phyloP scores from a whole-genome alignment of 2,113 vertebrate species.

The Amia ocellicauda region DNA sequence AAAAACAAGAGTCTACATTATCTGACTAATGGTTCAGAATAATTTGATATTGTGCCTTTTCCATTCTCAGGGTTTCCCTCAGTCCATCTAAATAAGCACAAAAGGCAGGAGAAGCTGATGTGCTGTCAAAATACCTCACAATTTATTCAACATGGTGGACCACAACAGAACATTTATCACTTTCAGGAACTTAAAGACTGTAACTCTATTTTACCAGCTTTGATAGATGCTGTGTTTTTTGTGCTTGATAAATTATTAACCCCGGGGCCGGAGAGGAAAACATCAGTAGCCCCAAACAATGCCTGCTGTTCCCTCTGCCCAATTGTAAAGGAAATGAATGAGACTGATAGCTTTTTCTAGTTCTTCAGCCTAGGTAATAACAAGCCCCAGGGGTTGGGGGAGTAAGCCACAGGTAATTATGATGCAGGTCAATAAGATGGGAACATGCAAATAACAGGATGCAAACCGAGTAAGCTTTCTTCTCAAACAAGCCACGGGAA shows the following conservation, averaged over 20 bases:
- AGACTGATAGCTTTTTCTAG: neutral
- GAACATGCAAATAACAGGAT: neutral
- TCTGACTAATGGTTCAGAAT: too few relatives aligned
- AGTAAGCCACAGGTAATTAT: slow-evolving; percentile 4
- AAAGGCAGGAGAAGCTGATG: neutral
- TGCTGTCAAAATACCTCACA: neutral
- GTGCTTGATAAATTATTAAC: slow-evolving; percentile 6
- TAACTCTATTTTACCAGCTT: neutral
- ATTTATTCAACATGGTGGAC: neutral
- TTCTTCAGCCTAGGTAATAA: neutral
- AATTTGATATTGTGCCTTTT: too few relatives aligned
- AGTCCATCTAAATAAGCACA: too few relatives aligned
- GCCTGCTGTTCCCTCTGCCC: neutral
- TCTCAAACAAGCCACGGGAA: too few relatives aligned
- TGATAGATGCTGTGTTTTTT: neutral
- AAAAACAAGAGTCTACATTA: too few relatives aligned
- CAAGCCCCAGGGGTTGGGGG: neutral
- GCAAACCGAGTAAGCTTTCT: too few relatives aligned
- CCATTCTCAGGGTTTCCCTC: too few relatives aligned
- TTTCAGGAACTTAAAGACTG: neutral
- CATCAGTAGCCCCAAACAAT: neutral
- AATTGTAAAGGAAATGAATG: neutral
- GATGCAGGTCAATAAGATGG: slow-evolving; percentile 6
- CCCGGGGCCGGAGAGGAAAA: slow-evolving; percentile 1
- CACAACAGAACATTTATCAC: neutral